Percentiles rank a stretch among this genome's conserved stretches.
Conservation (phyloP, 2,888 invertebrate genomes). For the Halocaridina rubra region DNA sequence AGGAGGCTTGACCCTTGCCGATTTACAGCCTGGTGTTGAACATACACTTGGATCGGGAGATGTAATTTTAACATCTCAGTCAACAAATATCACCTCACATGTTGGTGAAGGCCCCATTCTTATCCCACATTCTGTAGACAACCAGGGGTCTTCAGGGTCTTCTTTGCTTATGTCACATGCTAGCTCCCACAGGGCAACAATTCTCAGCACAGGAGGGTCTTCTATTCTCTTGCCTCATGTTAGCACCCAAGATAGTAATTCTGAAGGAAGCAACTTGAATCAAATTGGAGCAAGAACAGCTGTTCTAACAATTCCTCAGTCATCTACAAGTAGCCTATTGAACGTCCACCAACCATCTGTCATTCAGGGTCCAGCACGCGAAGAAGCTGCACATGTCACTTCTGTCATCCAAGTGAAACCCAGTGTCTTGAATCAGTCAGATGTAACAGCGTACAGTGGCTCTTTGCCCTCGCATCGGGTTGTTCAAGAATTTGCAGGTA, state of each 20-base stretch:
- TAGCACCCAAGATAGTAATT: background rate
- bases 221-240: constrained; percentile 9
- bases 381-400: constrained; percentile 38
- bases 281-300: constrained; percentile 16
- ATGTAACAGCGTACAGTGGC: constrained; percentile 5
- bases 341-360: constrained; percentile 47
- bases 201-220: constrained; percentile 23
- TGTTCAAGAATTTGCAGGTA: constrained; percentile 30
- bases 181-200: background rate
- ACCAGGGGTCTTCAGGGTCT: constrained; percentile 20
- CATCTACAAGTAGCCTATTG: constrained; percentile 19
- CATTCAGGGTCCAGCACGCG: constrained; percentile 46
- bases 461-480: constrained; percentile 10
- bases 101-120: constrained; percentile 22
- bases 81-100: constrained; percentile 30
- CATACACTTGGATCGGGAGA: constrained; percentile 6
- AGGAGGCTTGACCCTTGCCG: constrained; percentile 32
- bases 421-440: constrained; percentile 21
- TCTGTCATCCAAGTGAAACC: constrained; percentile 46
- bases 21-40: constrained; percentile 36
- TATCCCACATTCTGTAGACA: constrained; percentile 28
- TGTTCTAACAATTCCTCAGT: constrained; percentile 24
- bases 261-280: background rate
- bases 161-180: constrained; percentile 38
- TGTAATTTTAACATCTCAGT: constrained; percentile 33